Base-by-base conservation (phyloP, 2,888 invertebrate species). In the Allolobophora icterica region DNA sequence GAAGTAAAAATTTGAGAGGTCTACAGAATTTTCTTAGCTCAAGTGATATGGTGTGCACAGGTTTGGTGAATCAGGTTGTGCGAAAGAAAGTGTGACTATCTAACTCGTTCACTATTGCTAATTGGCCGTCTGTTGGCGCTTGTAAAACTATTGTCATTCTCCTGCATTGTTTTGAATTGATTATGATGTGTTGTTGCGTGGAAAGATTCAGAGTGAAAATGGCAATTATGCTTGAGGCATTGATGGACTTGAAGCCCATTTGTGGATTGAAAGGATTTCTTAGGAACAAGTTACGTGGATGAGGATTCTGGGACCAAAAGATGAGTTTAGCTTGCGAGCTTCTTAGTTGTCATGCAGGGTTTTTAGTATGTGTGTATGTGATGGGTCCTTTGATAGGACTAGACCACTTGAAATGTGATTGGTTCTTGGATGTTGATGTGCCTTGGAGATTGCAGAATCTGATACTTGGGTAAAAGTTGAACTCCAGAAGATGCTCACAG, bases 341-440 rank as follows among this genome's bases (percentile, higher is more conserved):
- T 71, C 71, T 71, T 71, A 13, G 71, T 30, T 71, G n/a, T 71
- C 71, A 71, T 71, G 52, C 19, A 52, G 52, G 24, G 24, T 42
- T 52, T 52, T 52, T 71, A 71, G 71, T 71, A n/a, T n/a, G 17
- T n/a, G 3, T 71, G 71, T n/a, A 71, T 52, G 52, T 52, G 52
- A 24, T 21, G 52, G n/a, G 71, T 71, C 71, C 0, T 71, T 71
- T 71, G 30, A 71, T n/a, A 71, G 8, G 71, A 71, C 71, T 52
- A 30, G n/a, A n/a, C n/a, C 71, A n/a, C n/a, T 71, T 71, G 71
- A 71, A 71, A 71, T 71, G 71, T 71, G 71, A 71, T 71, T 71
- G 30, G 71, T 71, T 71, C n/a, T 30, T 71, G 71, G 71, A 30
- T 71, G 71, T n/a, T n/a, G 8, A 8, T 71, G 17, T 30, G n/a